Base-by-base conservation (phyloP, 2,888 invertebrate genomes). In the Drosophila melanosoma region DNA sequence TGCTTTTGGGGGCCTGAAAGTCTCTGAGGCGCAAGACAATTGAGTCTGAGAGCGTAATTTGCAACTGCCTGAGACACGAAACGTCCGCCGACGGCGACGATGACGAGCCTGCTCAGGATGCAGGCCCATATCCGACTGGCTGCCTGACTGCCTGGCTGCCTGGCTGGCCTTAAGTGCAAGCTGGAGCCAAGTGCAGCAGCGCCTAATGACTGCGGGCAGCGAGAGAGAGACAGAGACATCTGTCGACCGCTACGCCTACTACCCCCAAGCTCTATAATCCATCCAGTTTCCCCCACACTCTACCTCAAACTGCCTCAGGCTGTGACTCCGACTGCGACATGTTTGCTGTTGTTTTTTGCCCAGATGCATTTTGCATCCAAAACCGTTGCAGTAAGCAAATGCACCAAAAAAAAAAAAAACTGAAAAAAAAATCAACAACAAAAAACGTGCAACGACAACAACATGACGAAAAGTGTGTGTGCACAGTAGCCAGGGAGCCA, bases 1-100 rank as follows among this genome's bases (percentile, higher is more conserved):
- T 81, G 70, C 74, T 77, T 62, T 76, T 67, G 61, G 79, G 60
- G 58, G 74, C 53, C 64, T 61, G 70, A 59, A 69, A 78, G 81
- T 82, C 89, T 85, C 88, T 56, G 49, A 88, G 87, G 89, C 90
- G 76, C 87, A 91, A 90, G 91, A 89, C 90, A 90, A 91, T 91
- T 88, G 91, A 83, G 91, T 88, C 89, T 90, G 90, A 82, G 89
- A 90, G 89, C 87, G 85, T 89, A 91, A 89, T 91, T 89, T 90
- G 91, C 91, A 88, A 86, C 91, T 90, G 89, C 87, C 91, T 90
- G 89, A 89, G 87, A 91, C 91, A 79, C 78, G 70, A 57, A 69
- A 59, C 73, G 85, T 79, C 70, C 67, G 68, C 58, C 56, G 54
- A 61, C 64, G 61, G 66, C 64, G 69, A 69, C 72, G 67, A 71